Conservation (phyloP, 2,888 invertebrate species). For the Leptarthrus brevirostris region DNA sequence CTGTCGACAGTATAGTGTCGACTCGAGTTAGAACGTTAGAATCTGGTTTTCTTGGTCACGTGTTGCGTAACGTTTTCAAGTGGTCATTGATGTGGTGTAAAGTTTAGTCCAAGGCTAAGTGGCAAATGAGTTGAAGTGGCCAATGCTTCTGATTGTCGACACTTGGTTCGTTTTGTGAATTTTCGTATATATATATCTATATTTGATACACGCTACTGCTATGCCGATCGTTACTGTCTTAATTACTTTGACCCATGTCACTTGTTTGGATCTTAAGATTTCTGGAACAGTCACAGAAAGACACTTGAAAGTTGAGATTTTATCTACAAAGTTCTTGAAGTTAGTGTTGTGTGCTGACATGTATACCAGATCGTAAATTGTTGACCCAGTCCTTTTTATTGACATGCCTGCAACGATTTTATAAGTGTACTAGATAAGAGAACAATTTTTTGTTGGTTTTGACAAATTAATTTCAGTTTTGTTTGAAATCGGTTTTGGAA, state of each 20-base stretch:
- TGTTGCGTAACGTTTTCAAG: constrained; percentile 42
- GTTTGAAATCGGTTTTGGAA: too few species aligned
- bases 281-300: constrained; percentile 3
- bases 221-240: constrained; percentile 11
- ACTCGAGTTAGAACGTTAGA: too few species aligned
- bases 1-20: background rate
- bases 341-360: background rate
- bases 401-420: too few species aligned
- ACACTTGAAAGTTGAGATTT: constrained; percentile 35
- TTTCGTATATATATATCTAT: background rate
- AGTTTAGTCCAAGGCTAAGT: constrained; percentile 39
- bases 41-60: constrained; percentile 30
- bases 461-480: too few species aligned
- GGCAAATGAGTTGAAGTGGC: constrained; percentile 9
- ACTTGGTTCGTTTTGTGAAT: constrained; percentile 12
- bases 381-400: constrained; percentile 33
- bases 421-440: too few species aligned
- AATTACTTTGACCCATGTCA: constrained; percentile 40
- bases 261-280: constrained; percentile 6
- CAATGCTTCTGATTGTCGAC: constrained; percentile 30
- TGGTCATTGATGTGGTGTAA: constrained; percentile 35
- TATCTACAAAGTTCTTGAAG: constrained; percentile 3
- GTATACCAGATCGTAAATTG: constrained; percentile 7
- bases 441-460: too few species aligned
- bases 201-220: constrained; percentile 18